Conservation (phyloP, 2,888 invertebrate species). For the Rhamnusium bicolor region DNA sequence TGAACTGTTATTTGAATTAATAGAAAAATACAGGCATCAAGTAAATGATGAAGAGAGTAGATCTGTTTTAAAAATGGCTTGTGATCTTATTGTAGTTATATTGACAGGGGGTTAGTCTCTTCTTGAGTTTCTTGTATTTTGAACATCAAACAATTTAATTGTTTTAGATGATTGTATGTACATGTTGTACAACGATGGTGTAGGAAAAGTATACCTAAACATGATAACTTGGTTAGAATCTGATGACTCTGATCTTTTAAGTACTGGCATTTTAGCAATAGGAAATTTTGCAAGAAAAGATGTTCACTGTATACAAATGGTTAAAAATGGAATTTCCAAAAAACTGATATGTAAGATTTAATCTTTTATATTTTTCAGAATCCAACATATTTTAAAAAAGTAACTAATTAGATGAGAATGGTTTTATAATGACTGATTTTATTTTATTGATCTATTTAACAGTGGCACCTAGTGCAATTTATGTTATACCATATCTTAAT, state of each 20-base stretch:
- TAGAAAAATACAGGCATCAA: slow-evolving; percentile 79
- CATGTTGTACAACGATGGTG: slow-evolving; percentile 82
- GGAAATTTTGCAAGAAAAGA: slow-evolving; percentile 94
- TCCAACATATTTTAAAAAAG: too few relatives aligned
- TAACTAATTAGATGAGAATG: too few relatives aligned
- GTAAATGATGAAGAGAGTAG: slow-evolving; percentile 79
- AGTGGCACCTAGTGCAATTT: too few relatives aligned
- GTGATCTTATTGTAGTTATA: slow-evolving; percentile 88
- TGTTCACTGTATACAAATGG: slow-evolving; percentile 87
- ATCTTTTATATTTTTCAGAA: neutral
- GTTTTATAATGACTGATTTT: too few relatives aligned
- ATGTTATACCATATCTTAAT: too few relatives aligned
- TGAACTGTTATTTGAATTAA: slow-evolving; percentile 81
- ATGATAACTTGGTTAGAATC: slow-evolving; percentile 86
- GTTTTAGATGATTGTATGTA: slow-evolving; percentile 89
- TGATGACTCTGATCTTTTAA: slow-evolving; percentile 81
- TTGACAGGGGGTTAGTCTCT: slow-evolving; percentile 83
- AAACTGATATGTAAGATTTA: slow-evolving; percentile 75
- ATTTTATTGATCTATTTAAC: too few relatives aligned
- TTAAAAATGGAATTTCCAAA: slow-evolving; percentile 83
- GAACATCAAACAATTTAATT: neutral
- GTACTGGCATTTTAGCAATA: slow-evolving; percentile 88
- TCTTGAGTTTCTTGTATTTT: neutral
- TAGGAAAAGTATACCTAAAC: slow-evolving; percentile 81
- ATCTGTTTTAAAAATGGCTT: slow-evolving; percentile 85